phyloP scores from a whole-genome alignment of 2,113 vertebrate species.

The Coracopsis vasa region DNA sequence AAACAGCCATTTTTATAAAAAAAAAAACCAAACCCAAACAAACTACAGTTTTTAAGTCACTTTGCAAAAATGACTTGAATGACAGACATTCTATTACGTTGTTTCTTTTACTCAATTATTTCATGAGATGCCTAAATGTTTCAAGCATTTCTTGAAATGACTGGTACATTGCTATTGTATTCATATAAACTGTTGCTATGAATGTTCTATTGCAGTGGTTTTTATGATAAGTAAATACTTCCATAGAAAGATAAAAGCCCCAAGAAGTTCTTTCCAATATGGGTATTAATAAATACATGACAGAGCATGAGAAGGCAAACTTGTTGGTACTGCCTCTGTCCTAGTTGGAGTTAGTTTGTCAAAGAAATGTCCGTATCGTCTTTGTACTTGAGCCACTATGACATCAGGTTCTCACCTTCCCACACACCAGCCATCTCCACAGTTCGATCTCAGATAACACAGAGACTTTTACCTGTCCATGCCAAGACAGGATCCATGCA shows the following conservation, averaged over 20 bases:
- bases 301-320: background rate
- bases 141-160: background rate
- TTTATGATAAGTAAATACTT: background rate
- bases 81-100: background rate
- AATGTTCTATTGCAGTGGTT: accelerated
- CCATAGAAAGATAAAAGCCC: background rate
- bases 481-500: too few species aligned
- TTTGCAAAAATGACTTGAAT: background rate
- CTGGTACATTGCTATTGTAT: background rate
- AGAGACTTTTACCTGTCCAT: background rate
- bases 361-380: background rate
- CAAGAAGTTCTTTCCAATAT: background rate
- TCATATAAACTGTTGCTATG: background rate
- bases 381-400: background rate
- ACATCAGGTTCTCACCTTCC: background rate
- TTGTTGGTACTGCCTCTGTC: background rate
- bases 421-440: background rate
- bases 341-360: background rate
- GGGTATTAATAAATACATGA: background rate
- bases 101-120: background rate
- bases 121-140: background rate
- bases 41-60: background rate
- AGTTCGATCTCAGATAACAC: background rate
- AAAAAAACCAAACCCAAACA: background rate
- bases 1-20: background rate